Evolutionary conservation across 53 echinoderm and acorn worm species (phyloP).

Genomic region (Mesocentrotus franciscanus): DNA sequence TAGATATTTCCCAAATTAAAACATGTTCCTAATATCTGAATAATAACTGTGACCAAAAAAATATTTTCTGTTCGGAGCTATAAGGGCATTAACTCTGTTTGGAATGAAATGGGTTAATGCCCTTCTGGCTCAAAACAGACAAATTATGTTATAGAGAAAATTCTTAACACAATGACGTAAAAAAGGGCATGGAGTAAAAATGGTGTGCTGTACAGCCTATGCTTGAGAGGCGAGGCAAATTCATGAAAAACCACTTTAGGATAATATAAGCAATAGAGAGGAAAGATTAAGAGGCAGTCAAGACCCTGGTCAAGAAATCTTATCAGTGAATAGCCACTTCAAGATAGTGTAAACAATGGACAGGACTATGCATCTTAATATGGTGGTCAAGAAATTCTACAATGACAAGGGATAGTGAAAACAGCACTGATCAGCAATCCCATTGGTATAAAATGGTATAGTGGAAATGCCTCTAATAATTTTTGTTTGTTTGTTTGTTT

Average conservation of each 20-base stretch:
- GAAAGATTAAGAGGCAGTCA: background rate
- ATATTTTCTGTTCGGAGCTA: background rate
- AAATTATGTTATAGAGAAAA: too few relatives aligned
- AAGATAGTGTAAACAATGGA: background rate
- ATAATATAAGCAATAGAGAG: background rate
- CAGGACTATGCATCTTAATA: background rate
- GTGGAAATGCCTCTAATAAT: too few relatives aligned
- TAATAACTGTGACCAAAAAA: background rate
- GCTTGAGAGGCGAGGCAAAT: background rate
- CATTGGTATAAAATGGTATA: background rate
- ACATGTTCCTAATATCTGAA: background rate
- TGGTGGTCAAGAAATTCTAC: background rate
- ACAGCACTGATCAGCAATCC: background rate
- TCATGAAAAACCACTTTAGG: background rate
- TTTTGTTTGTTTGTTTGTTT: too few relatives aligned
- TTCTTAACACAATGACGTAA: background rate
- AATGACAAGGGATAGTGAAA: background rate
- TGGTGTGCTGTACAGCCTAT: background rate
- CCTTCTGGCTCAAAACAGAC: too few relatives aligned
- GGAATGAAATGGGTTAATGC: too few relatives aligned
- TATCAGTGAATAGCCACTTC: background rate
- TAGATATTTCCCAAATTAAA: too few relatives aligned
- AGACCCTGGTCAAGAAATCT: background rate
- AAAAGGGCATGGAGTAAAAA: background rate
- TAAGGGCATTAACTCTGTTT: too few relatives aligned